Evolutionary conservation across 2,113 vertebrate species (phyloP), one percentile per base, ranked within the genome.

Genomic region (Pluvianellus socialis): DNA sequence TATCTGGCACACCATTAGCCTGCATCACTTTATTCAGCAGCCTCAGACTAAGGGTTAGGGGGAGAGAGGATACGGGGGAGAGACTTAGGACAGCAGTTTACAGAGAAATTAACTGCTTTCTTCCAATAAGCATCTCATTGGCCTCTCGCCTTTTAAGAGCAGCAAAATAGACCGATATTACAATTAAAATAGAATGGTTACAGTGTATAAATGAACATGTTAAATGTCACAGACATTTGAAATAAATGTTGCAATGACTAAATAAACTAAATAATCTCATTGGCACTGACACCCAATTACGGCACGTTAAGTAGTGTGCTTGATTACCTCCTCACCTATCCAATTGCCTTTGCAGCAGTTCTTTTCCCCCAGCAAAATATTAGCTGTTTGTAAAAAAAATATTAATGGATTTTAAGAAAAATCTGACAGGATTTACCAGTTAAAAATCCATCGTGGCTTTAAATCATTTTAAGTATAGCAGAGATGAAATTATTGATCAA

Each of bases 231-330:
- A 92, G 95, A 86, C 94, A 92, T 94, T 96, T 66, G 80, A 91
- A 95, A 97, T 96, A 95, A 97, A 94, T 98, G 97, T 88, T 95
- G 86, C 80, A 97, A 96, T 97, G 93, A 91, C 96, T 98, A 96
- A 97, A 96, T 97, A 98, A 98, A 94, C 56, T 35, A 96, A 97
- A 97, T 97, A 97, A 98, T 98, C 96, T 97, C 88, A 97, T 98
- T 98, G 91, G 55, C 92, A 72, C 92, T 94, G 96, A 96, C 94
- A 97, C 79, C 56, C 88, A 97, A 97, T 97, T 98, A 98, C 26
- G 33, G 96, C 76, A 95, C 72, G 88, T 87, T 97, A 97, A 98
- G 94, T 67, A 95, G 95, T 23, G 86, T 94, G 91, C 91, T 92
- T 96, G 96, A 94, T 95, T 96, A 89, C 70, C 70, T 83, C 90